These are phyloP conservation scores for Pocillopora damicornis DNA, from an alignment of 64 coral and sea anemone species.

Conservation along the genomic window DNA sequence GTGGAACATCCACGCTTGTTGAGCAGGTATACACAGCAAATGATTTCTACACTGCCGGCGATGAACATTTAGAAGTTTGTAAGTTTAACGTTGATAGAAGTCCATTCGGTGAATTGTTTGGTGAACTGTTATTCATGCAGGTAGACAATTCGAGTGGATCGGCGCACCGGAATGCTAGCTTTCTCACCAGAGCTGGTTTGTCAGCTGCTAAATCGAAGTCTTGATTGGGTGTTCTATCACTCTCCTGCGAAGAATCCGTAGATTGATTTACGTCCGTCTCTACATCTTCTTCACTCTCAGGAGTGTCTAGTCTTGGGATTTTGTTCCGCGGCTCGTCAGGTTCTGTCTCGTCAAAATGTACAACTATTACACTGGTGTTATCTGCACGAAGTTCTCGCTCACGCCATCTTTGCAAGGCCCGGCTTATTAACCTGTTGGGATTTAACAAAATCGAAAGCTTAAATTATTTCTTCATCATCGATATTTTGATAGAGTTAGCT, in stretches of 20 bases:
- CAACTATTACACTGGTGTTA: constrained; percentile 84
- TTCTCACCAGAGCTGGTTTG: constrained; percentile 77
- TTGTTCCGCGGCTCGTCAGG: not conserved
- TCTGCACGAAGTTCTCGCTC: constrained; percentile 79
- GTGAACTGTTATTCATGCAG: not conserved
- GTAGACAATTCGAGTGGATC: constrained; percentile 3
- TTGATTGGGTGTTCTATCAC: constrained; percentile 40
- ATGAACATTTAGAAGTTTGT: not conserved
- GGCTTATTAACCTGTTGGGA: constrained; percentile 56
- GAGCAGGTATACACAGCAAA: not conserved
- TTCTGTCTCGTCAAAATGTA: constrained; percentile 79
- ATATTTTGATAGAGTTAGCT: no score
- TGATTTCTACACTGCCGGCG: not conserved
- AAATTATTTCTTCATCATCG: no score
- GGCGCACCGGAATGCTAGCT: constrained; percentile 66
- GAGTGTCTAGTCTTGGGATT: constrained; percentile 18
- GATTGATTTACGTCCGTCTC: constrained; percentile 64
- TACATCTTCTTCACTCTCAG: constrained; percentile 46
- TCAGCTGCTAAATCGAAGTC: constrained; percentile 14
- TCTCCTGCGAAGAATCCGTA: constrained; percentile 53
- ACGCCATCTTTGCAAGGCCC: constrained; percentile 83
- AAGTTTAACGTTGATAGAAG: not conserved
- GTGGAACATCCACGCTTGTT: not conserved
- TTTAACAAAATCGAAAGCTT: not conserved
- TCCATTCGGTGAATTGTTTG: not conserved